Percentiles rank a stretch among this genome's conserved stretches.
phyloP scores from a whole-genome alignment of 35 echinoderm and acorn worm species.

The Acanthaster planci region DNA sequence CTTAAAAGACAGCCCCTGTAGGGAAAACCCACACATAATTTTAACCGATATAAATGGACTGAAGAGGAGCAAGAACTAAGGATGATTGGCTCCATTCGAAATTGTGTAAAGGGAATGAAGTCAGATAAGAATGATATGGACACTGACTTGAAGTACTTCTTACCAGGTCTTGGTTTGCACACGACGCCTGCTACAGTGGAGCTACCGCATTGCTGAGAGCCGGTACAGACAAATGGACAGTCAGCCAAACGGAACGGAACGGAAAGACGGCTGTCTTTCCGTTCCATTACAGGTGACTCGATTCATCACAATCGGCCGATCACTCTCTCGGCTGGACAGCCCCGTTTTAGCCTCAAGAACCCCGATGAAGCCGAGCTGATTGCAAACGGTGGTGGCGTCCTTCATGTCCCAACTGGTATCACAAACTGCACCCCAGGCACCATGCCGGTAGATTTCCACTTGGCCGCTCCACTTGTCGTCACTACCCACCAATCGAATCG shows the following conservation, averaged over 20 bases:
- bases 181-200: slow-evolving; percentile 53
- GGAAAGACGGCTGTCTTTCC: neutral
- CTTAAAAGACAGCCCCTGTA: no score
- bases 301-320: slow-evolving; percentile 37
- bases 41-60: no score
- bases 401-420: slow-evolving; percentile 45
- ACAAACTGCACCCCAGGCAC: slow-evolving; percentile 51
- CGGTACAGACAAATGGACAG: slow-evolving; percentile 17
- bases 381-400: slow-evolving; percentile 52
- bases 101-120: no score
- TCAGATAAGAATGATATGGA: no score
- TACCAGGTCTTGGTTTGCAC: slow-evolving; percentile 15
- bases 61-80: no score
- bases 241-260: no score
- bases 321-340: slow-evolving; percentile 14
- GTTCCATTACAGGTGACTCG: slow-evolving; percentile 36
- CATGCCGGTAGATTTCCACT: slow-evolving; percentile 55
- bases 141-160: neutral
- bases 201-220: slow-evolving; percentile 41
- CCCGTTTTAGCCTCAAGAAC: neutral
- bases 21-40: no score
- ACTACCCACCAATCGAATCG: slow-evolving; percentile 30
- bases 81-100: no score
- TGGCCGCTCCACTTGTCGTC: slow-evolving; percentile 11
- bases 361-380: slow-evolving; percentile 43